Evolutionary conservation across 2,888 invertebrate genomes (phyloP).

Genomic region (Hypselothyrea guttata): DNA sequence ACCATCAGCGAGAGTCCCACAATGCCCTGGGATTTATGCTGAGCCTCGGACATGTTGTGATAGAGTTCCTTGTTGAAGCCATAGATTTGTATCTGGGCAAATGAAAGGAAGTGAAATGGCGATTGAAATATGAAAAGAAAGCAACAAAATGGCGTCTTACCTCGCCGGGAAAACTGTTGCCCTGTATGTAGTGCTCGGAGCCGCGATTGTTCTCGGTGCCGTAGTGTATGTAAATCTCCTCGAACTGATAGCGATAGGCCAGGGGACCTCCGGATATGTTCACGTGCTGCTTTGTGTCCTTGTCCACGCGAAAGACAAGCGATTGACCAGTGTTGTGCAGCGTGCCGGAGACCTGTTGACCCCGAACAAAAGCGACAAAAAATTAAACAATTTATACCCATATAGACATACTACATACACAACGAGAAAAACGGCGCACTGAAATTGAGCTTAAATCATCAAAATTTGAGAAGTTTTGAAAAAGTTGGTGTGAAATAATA

Average conservation of each 20-base stretch:
- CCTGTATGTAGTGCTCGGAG: constrained; percentile 97
- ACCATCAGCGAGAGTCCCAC: constrained; percentile 97
- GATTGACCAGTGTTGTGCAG: constrained; percentile 97
- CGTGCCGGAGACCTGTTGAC: constrained; percentile 90
- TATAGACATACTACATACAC: no score
- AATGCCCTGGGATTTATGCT: constrained; percentile 97
- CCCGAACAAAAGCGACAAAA: constrained; percentile 1
- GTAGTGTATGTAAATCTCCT: constrained; percentile 97
- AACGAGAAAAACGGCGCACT: no score
- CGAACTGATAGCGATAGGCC: constrained; percentile 96
- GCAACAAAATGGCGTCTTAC: constrained; percentile 84
- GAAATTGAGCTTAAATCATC: no score
- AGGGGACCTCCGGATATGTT: constrained; percentile 98
- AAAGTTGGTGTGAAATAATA: no score
- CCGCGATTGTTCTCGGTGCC: constrained; percentile 94
- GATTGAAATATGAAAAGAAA: neutral
- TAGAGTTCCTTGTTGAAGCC: constrained; percentile 98
- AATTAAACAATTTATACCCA: no score
- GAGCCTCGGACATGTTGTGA: constrained; percentile 97
- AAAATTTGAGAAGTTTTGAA: no score
- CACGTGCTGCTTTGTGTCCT: constrained; percentile 94
- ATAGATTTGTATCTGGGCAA: constrained; percentile 93
- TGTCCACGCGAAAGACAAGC: constrained; percentile 94
- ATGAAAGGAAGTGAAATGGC: neutral
- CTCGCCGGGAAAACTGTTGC: constrained; percentile 98